phyloP scores from a whole-genome alignment of 2,797 vertebrate species.

The Merluccius polli region DNA sequence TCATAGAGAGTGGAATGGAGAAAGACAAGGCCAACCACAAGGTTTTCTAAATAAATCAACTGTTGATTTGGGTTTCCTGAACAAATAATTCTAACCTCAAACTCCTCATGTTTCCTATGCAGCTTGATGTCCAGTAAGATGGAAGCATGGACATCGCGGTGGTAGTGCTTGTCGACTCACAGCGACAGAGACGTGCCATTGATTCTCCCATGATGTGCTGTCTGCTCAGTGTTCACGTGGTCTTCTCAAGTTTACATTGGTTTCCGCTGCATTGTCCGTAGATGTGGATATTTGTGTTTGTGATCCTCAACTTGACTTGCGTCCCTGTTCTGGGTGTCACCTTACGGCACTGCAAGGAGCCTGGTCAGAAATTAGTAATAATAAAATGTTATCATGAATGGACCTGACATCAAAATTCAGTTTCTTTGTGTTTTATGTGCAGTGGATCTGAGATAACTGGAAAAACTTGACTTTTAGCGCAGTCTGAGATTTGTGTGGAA shows the following conservation, averaged over 20 bases:
- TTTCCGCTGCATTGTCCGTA: neutral
- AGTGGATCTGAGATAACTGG: constrained; percentile 44
- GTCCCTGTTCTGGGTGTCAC: neutral
- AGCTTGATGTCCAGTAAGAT: neutral
- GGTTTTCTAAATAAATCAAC: neutral
- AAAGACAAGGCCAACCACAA: neutral
- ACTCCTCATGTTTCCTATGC: neutral
- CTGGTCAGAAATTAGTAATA: neutral
- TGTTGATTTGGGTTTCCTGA: neutral
- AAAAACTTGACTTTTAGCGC: constrained; percentile 46
- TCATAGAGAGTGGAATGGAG: neutral
- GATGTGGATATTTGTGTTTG: neutral
- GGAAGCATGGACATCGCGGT: neutral
- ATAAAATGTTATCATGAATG: too few species aligned
- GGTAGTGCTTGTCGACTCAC: too few species aligned
- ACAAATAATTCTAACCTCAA: neutral
- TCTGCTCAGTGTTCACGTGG: neutral
- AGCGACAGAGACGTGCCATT: neutral
- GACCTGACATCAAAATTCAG: neutral
- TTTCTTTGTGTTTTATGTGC: neutral
- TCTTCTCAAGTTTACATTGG: neutral
- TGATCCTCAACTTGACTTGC: neutral
- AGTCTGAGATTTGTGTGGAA: constrained; percentile 25
- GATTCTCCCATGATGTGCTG: neutral
- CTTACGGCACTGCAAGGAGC: neutral